Conservation (phyloP, 2,888 invertebrate genomes). For the Athalia rosae region DNA sequence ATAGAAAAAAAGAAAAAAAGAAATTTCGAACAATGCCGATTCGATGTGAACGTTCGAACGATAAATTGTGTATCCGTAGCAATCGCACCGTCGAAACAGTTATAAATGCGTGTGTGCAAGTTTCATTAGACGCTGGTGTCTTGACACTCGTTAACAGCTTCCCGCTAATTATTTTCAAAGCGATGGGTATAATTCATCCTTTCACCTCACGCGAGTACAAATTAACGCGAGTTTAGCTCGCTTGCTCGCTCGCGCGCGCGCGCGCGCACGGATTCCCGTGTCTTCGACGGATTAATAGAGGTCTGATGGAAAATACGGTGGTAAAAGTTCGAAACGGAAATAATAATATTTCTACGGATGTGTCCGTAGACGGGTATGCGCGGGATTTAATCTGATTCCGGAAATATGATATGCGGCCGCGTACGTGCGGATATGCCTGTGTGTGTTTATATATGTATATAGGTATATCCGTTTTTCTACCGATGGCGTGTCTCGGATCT, state of each 20-base stretch:
- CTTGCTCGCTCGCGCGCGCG: background rate
- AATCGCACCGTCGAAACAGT: constrained; percentile 17
- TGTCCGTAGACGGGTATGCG: too few relatives aligned
- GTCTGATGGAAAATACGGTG: constrained; percentile 5
- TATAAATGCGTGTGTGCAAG: background rate
- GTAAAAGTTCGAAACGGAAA: constrained; percentile 9
- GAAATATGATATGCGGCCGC: too few relatives aligned
- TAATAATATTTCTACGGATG: constrained; percentile 30
- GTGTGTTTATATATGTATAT: background rate
- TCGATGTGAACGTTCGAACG: background rate
- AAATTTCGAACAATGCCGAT: background rate
- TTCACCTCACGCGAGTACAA: constrained; percentile 31
- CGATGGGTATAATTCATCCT: constrained; percentile 21
- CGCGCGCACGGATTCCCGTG: background rate
- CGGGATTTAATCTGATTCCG: constrained; percentile 16
- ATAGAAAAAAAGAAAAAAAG: background rate
- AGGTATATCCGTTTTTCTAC: constrained; percentile 1
- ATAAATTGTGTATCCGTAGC: background rate
- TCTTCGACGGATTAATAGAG: constrained; percentile 24
- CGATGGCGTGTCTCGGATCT: constrained; percentile 28
- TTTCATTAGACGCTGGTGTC: background rate
- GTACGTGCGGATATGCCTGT: background rate
- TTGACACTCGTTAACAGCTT: constrained; percentile 29
- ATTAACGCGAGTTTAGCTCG: background rate
- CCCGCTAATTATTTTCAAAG: constrained; percentile 24